phyloP scores from a whole-genome alignment of 2,888 invertebrate species.

The Pimpla rufipes region DNA sequence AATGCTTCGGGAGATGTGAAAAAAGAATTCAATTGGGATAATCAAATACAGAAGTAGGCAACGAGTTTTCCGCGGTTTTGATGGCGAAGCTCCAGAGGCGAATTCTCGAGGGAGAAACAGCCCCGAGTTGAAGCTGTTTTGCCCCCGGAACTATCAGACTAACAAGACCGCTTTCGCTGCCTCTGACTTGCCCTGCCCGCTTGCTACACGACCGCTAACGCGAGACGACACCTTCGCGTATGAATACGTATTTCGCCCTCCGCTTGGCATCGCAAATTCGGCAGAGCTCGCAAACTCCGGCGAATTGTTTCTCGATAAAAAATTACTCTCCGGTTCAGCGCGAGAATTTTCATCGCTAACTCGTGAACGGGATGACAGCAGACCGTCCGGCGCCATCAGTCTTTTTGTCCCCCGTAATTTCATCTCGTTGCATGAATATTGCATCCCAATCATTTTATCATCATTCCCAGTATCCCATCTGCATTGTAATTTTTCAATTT shows the following conservation, averaged over 20 bases:
- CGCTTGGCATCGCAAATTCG: not conserved
- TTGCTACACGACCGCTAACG: not conserved
- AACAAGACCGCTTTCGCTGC: slow-evolving; percentile 35
- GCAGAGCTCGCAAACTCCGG: not conserved
- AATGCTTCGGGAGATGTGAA: not conserved
- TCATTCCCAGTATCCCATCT: not conserved
- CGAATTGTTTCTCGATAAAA: slow-evolving; percentile 8
- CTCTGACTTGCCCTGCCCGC: not conserved
- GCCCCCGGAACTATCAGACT: slow-evolving; percentile 33
- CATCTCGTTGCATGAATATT: not conserved
- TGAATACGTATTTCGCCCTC: slow-evolving; percentile 6
- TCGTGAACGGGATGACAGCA: not conserved
- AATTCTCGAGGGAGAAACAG: slow-evolving; percentile 40
- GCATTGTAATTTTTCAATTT: not conserved
- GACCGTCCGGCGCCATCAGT: not conserved
- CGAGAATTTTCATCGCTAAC: not conserved
- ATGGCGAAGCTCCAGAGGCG: not conserved
- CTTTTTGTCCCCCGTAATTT: not conserved
- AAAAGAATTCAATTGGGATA: slow-evolving; percentile 11
- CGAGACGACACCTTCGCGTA: not conserved
- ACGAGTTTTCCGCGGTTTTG: slow-evolving; percentile 35
- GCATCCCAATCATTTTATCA: not conserved
- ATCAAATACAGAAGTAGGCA: slow-evolving; percentile 1
- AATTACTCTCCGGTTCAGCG: not conserved
- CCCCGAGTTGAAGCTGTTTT: slow-evolving; percentile 45